A percentile compares a stretch with the other conserved stretches of the same genome.
Conservation (phyloP, 2,797 vertebrate genomes). For the Petrocephalus sullivani region DNA sequence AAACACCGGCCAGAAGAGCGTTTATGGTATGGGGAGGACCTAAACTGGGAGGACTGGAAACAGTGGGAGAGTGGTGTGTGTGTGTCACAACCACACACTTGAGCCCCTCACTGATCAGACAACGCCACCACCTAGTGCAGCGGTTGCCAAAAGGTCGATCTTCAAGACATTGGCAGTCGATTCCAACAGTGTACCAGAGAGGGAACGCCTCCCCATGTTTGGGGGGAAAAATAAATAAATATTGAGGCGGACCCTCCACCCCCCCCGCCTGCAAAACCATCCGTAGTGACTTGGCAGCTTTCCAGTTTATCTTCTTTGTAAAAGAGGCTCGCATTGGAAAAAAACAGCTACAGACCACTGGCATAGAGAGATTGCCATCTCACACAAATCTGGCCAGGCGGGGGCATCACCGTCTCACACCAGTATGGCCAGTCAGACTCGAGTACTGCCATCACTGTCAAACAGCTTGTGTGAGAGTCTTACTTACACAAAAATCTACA, state of each 20-base stretch:
- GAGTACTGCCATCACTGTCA: not conserved
- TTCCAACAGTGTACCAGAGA: not conserved
- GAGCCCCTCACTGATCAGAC: not conserved
- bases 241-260: not conserved
- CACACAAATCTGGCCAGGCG: not conserved
- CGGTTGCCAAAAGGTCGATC: not conserved
- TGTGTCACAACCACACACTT: not conserved
- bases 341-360: not conserved
- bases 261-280: not conserved
- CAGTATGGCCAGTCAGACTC: not conserved
- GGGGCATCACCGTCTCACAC: not conserved
- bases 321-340: not conserved
- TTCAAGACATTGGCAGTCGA: not conserved
- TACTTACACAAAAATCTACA: too few species aligned
- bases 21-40: not conserved
- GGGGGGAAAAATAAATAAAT: not conserved
- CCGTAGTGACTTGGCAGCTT: not conserved
- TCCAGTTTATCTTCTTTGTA: not conserved
- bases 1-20: not conserved
- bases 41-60: not conserved
- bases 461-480: not conserved
- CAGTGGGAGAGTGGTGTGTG: not conserved
- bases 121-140: not conserved
- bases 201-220: not conserved
- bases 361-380: not conserved